phyloP scores from a whole-genome alignment of 2,797 vertebrate species.

The Corythornis leucogaster region DNA sequence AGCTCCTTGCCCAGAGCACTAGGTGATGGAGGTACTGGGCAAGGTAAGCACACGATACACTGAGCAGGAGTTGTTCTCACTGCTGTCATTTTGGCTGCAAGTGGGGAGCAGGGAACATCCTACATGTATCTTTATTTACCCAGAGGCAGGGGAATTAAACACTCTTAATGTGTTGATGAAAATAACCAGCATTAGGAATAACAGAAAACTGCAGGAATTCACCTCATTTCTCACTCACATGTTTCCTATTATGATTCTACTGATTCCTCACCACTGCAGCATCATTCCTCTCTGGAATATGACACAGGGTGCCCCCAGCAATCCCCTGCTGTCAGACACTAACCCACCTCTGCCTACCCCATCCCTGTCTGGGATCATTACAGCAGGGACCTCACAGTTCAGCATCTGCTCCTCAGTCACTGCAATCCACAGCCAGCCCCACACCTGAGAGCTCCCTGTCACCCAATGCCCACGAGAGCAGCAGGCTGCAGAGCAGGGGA shows the following conservation, averaged over 20 bases:
- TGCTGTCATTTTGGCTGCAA: background rate
- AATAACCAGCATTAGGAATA: background rate
- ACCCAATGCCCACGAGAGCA: background rate
- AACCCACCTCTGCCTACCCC: background rate
- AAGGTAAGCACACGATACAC: background rate
- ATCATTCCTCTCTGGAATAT: background rate
- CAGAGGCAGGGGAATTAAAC: background rate
- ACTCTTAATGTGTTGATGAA: background rate
- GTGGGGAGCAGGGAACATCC: background rate
- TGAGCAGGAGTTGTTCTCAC: background rate
- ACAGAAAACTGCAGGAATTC: background rate
- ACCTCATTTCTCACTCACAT: background rate
- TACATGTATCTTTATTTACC: background rate
- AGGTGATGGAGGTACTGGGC: background rate
- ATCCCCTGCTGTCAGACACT: background rate
- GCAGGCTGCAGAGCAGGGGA: background rate
- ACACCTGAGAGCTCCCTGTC: background rate
- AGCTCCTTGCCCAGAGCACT: background rate
- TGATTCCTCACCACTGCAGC: background rate
- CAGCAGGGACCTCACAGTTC: background rate
- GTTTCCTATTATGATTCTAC: background rate
- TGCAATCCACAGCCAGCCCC: background rate
- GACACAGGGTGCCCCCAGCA: background rate
- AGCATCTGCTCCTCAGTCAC: background rate
- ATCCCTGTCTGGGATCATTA: background rate